Evolutionary conservation across 2,888 invertebrate genomes (phyloP), one percentile per base, ranked within the genome.

Genomic region (Mythimna lalbum): DNA sequence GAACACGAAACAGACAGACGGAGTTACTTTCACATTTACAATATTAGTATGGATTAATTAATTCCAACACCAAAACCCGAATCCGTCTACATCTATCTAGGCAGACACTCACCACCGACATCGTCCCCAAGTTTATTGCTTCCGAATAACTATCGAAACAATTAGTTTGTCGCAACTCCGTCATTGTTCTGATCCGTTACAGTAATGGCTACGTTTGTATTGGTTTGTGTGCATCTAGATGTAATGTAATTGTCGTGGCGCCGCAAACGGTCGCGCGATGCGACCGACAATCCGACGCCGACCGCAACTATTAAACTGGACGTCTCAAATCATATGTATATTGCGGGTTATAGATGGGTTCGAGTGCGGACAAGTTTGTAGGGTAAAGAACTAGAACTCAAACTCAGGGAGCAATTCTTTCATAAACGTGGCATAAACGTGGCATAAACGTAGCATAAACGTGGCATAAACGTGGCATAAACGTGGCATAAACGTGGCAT

Each of bases 231-330:
- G 83, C 76, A 76, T 70, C 85, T 68, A 76, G 79, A 75, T 85
- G 73, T 85, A 81, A 84, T 84, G 74, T 76, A 78, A 85, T 81
- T 75, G 75, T 64, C 59, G 59, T 55, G 57, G 57, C 57, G 79
- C 73, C 86, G 64, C 85, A 82, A 74, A 68, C 85, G 67, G 85
- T 69, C 75, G 77, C 67, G 72, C 75, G 84, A 78, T 81, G 78
- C 80, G 74, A 63, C 84, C 83, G 69, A 73, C 83, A 85, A 84
- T 85, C 75, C 78, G 63, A 65, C 59, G 60, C 21, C 56, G 63
- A 80, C 85, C 81, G 56, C 84, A 83, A 78, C 82, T 83, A 82
- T 83, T 78, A 73, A 71, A 83, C 81, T 69, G 60, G 66, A 63
- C 61, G 43, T 67, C 53, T 69, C 63, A 63, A 80, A 73, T 76